These are phyloP conservation scores for Willisornis vidua DNA, from an alignment of 2,113 vertebrate species.

Conservation along the genomic window DNA sequence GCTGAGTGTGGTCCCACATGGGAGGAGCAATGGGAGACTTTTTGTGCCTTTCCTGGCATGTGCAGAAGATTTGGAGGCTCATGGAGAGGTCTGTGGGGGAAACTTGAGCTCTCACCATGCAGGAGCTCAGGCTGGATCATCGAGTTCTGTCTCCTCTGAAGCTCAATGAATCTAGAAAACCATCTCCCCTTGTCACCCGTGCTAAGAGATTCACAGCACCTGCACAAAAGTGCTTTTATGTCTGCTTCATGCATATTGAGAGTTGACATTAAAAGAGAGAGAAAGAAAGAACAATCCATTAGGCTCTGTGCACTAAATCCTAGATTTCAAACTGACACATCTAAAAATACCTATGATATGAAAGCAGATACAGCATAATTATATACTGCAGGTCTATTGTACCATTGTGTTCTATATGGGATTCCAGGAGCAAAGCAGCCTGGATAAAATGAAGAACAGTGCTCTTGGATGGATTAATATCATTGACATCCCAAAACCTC, in stretches of 20 bases:
- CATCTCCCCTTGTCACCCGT: constrained; percentile 35
- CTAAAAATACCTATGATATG: constrained; percentile 69
- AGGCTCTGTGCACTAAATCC: constrained; percentile 61
- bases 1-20: fast-evolving
- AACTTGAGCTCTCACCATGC: background rate
- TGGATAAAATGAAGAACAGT: background rate
- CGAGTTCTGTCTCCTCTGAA: background rate
- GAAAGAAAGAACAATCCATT: constrained; percentile 65
- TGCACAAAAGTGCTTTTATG: constrained; percentile 64
- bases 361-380: constrained; percentile 65
- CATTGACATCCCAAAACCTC: background rate
- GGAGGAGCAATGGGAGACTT: background rate
- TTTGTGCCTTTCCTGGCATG: background rate
- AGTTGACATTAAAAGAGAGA: constrained; percentile 53
- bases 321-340: constrained; percentile 60
- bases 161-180: constrained; percentile 52
- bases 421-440: constrained; percentile 14
- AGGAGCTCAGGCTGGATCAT: constrained; percentile 10
- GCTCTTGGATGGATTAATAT: background rate
- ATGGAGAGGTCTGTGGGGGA: background rate
- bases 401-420: background rate
- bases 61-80: background rate
- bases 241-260: constrained; percentile 64
- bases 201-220: constrained; percentile 37
- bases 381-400: constrained; percentile 21